phyloP scores from a whole-genome alignment of 2,113 vertebrate species.

The Oryzias melastigma region DNA sequence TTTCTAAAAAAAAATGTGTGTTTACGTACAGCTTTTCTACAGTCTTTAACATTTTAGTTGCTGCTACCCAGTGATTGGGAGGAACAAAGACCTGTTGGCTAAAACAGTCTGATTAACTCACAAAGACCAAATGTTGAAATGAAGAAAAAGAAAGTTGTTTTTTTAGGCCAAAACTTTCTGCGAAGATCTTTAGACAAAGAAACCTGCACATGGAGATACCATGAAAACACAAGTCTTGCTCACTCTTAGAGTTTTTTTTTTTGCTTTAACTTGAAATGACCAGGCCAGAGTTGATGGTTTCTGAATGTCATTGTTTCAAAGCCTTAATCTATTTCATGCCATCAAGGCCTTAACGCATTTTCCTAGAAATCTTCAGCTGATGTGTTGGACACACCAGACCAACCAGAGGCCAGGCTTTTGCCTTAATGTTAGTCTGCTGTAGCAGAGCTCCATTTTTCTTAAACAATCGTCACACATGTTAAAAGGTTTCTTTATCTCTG shows the following conservation, averaged over 20 bases:
- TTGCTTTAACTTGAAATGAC: conserved; percentile 68
- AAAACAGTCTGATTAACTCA: conserved; percentile 58
- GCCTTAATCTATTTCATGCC: conserved; percentile 41
- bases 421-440: conserved; percentile 44
- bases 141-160: conserved; percentile 39
- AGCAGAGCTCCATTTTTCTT: conserved; percentile 13
- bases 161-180: conserved; percentile 31
- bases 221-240: conserved; percentile 35
- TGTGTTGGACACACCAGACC: conserved; percentile 30
- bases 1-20: conserved; percentile 49
- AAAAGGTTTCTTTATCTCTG: conserved; percentile 14
- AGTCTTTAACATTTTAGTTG: conserved; percentile 64
- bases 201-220: conserved; percentile 15
- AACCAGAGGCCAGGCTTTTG: conserved; percentile 47
- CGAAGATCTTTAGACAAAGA: conserved; percentile 26
- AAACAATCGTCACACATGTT: conserved; percentile 18
- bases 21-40: conserved; percentile 69
- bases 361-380: conserved; percentile 13
- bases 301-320: conserved; percentile 66
- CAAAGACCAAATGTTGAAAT: conserved; percentile 76
- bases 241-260: conserved; percentile 53
- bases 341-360: conserved; percentile 39
- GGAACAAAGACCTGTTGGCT: conserved; percentile 66
- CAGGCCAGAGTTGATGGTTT: conserved; percentile 49
- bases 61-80: conserved; percentile 61